A percentile compares a stretch with the other conserved stretches of the same genome.
phyloP scores from a whole-genome alignment of 2,888 invertebrate species.

The Trachelus stipa region DNA sequence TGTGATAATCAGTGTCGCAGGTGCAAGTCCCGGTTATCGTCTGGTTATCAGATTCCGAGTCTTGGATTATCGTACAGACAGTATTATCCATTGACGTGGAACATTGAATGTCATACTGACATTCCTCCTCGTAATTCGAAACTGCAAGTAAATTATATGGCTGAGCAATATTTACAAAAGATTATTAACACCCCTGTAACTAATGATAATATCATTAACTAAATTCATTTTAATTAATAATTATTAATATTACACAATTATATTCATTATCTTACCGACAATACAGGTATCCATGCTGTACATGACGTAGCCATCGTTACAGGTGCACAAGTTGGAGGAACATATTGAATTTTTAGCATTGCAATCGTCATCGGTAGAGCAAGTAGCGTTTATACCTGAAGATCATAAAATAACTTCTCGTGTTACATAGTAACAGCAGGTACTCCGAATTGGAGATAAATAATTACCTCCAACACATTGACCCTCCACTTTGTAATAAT shows the following conservation, averaged over 20 bases:
- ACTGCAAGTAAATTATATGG: constrained; percentile 23
- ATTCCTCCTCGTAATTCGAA: constrained; percentile 29
- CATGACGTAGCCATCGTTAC: constrained; percentile 28
- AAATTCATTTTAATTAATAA: neutral
- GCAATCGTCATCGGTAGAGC: constrained; percentile 30
- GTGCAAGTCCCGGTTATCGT: constrained; percentile 23
- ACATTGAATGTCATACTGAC: constrained; percentile 44
- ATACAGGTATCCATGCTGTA: constrained; percentile 31
- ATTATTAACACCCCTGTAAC: neutral
- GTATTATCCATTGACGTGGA: constrained; percentile 17
- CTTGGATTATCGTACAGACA: constrained; percentile 19
- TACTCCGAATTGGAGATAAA: neutral
- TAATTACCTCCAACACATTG: constrained; percentile 40
- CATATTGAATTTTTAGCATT: constrained; percentile 34
- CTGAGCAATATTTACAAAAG: neutral
- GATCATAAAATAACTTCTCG: neutral
- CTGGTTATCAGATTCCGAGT: neutral
- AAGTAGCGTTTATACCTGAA: constrained; percentile 39
- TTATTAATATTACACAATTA: neutral
- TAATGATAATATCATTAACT: neutral
- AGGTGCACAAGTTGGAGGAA: constrained; percentile 29
- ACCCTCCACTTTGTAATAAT: constrained; percentile 29
- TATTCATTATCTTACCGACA: constrained; percentile 31
- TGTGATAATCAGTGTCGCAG: constrained; percentile 28
- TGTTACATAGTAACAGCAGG: neutral